phyloP scores from a whole-genome alignment of 2,113 vertebrate species.

The Etheostoma spectabile region DNA sequence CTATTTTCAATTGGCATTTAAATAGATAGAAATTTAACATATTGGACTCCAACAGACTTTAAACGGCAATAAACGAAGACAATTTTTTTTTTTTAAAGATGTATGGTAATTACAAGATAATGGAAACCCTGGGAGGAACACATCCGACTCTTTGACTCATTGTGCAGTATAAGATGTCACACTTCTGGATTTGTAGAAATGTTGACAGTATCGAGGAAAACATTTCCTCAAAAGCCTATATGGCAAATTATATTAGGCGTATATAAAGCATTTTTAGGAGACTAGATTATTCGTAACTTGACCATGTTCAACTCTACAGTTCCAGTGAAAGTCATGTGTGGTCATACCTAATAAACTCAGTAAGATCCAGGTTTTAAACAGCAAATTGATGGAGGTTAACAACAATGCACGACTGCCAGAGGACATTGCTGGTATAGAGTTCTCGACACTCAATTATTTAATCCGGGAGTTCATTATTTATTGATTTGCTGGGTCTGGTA shows the following conservation, averaged over 20 bases:
- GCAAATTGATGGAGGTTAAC: constrained; percentile 39
- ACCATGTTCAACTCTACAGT: not conserved
- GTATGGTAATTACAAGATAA: too few relatives aligned
- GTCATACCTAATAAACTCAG: constrained; percentile 5
- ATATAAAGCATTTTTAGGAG: not conserved
- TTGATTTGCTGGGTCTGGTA: constrained; percentile 70
- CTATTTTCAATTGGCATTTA: too few relatives aligned
- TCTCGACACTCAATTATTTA: constrained; percentile 66
- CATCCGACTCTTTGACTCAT: too few relatives aligned
- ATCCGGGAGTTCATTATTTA: constrained; percentile 73
- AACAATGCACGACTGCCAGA: constrained; percentile 46
- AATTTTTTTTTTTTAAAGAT: too few relatives aligned
- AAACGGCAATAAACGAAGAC: too few relatives aligned
- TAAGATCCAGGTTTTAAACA: constrained; percentile 40
- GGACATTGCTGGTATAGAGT: constrained; percentile 53
- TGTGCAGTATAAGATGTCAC: not conserved
- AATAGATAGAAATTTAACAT: too few relatives aligned
- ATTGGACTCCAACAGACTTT: too few relatives aligned
- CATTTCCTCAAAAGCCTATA: not conserved
- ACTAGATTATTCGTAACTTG: not conserved
- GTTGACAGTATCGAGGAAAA: not conserved
- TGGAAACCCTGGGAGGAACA: too few relatives aligned
- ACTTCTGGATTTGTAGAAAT: not conserved
- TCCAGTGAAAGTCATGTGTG: not conserved
- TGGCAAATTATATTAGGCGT: not conserved